Base-by-base conservation (phyloP, 2,113 vertebrate species). In the Madoqua kirkii region DNA sequence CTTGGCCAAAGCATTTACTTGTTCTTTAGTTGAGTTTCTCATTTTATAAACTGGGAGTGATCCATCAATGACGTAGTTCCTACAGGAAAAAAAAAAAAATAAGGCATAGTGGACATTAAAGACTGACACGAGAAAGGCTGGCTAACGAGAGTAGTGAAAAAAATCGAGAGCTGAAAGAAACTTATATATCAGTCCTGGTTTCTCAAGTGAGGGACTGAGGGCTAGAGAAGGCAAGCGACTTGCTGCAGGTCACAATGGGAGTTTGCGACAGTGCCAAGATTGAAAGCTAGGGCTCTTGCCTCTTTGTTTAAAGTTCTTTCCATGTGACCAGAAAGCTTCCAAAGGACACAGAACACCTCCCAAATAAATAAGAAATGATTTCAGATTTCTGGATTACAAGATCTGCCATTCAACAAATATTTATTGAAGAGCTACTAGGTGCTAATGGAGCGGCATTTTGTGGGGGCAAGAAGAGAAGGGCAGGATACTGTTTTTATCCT, bases 351-450 rank as follows among this genome's bases (percentile, higher is more conserved):
- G 62, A 85, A 71, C 62, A 79, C 48, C 29, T 87, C 48, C 76
- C 62, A 79, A 54, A 86, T 67, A 83, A 83, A 15, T 78, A 89
- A 87, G 83, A 96, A 91, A 95, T 90, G 60, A 93, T 87, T 86
- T 89, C 84, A 90, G 62, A 74, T 94, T 95, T 96, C 50, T 16
- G 10, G 93, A 76, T 85, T 36, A 64, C 13, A 92, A 17, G 45
- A 89, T 86, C 96, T 89, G 23, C 57, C 52, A 83, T 93, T 93
- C 95, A 93, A 71, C 25, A 57, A 74, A 43, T 89, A 52, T 93
- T 91, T 59, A 95, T 78, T 60, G 55, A 93, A 64, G 52, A 95
- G 74, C 55, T 54, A 79, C 79, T 89, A 27, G 52, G 48, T 91
- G 60, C 36, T 93, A 62, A 95, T 2, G 16, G 62, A 96, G n/a